Base-by-base conservation (phyloP, 1,140 invertebrate species). In the Sminthurinus signatus region DNA sequence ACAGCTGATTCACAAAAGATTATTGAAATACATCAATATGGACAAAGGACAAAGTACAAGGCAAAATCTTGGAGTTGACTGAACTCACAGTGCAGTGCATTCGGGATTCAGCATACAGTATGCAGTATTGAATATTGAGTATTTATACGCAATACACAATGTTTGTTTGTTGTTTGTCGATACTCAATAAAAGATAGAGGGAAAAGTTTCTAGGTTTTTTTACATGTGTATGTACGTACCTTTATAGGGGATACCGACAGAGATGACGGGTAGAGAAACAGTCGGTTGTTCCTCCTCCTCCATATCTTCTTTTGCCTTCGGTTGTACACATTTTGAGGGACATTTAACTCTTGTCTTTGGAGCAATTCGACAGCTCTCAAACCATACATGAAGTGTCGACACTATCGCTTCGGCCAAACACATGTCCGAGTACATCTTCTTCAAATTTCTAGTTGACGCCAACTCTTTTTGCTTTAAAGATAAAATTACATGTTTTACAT, bases 321-420 rank as follows among this genome's bases (percentile, higher is more conserved):
- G 17, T 2, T 27, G 28, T 19, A 19, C 17, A 28, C 57, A 59
- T n/a, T 23, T n/a, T 17, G 44, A 32, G 10, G 28, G 44, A 46
- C 59, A 60, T 31, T 60, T 60, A 39, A 60, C 29, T 32, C 23
- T 32, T 36, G 15, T 50, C 21, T 52, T 10, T 57, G 32, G 29
- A 25, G 23, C 10, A 12, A 42, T 14, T 19, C 51, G 25, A 12
- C 25, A 15, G 31, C 57, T 60, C 52, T 44, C 50, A 21, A 70
- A 52, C 68, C 68, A 70, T 27, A 61, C 32, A 27, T 70, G 64
- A 29, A 70, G 27, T 3, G 65, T 64, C n/a, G 28, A 64, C 3
- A 65, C 42, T 21, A 67, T 54, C 14, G 57, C 55, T 27, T 70
- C 65, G 21, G 68, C 65, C 21, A 68, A n/a, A 25, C 61, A 55